Base-by-base conservation (phyloP, 2,797 vertebrate species). In the Chrosomus eos region DNA sequence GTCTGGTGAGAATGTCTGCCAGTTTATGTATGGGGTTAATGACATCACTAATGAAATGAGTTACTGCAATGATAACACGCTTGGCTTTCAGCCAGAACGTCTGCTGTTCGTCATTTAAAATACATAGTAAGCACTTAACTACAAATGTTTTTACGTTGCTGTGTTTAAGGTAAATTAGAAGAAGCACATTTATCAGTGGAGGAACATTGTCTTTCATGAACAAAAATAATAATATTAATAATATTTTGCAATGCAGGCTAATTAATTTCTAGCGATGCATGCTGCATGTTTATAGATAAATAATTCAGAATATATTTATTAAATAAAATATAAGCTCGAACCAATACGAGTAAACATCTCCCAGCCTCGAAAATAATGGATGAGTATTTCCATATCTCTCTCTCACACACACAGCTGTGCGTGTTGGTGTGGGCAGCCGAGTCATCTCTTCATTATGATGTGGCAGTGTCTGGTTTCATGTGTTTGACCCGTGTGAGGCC, bases 401-500 rank as follows among this genome's bases (percentile, higher is more conserved):
- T 53, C 33, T 33, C 58, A 36, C 64, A 31, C 48, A 53, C 80
- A 60, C 62, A 62, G 51, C 75, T 90, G 83, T 83, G 40, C 89
- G 9, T 53, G 62, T 18, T 85, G 83, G 70, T 85, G 85, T 48
- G 75, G 91, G 89, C 84, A 75, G 89, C 89, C 88, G 64, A 90
- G 89, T 85, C 92, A 91, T 93, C 88, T 74, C 87, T 91, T 91
- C 91, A 86, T 89, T 91, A 90, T 90, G 90, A 91, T 88, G 90
- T 79, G 68, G 89, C 88, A 85, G 85, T 90, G 91, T 92, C 89
- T 91, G 88, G 88, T 91, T 90, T 91, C 88, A 92, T 92, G 91
- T 85, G 70, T 92, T 93, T 94, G 94, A 94, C 94, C 92, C 89
- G 60, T 70, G 85, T 89, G 90, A 91, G 90, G 84, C 90, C 86